Conservation (phyloP, 2,113 vertebrate genomes). For the Hemichromis elongatus region DNA sequence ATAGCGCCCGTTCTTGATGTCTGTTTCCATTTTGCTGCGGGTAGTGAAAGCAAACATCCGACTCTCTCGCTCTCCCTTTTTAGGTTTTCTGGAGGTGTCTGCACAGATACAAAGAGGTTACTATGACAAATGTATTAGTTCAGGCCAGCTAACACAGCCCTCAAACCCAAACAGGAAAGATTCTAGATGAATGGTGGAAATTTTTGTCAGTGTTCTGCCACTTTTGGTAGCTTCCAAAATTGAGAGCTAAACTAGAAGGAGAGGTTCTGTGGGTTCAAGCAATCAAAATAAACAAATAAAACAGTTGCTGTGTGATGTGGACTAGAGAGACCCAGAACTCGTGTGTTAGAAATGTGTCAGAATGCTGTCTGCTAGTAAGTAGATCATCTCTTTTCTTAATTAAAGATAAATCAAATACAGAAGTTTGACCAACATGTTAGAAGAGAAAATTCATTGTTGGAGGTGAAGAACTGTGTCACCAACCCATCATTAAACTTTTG, state of each 20-base stretch:
- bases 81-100: constrained; percentile 91
- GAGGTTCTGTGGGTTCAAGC: not conserved
- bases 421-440: too few species aligned
- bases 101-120: not conserved
- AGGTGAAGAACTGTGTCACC: too few species aligned
- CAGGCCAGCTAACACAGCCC: not conserved
- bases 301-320: too few species aligned
- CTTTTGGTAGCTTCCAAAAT: not conserved
- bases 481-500: too few species aligned
- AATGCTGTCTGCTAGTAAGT: too few species aligned
- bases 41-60: constrained; percentile 89
- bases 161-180: not conserved
- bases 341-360: too few species aligned
- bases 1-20: constrained; percentile 86
- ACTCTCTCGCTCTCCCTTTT: constrained; percentile 82
- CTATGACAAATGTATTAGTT: not conserved
- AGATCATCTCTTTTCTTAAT: too few species aligned
- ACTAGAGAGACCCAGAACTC: too few species aligned
- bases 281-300: not conserved
- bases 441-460: too few species aligned
- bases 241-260: not conserved
- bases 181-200: not conserved
- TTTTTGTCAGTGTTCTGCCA: not conserved
- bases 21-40: constrained; percentile 88
- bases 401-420: too few species aligned